Conservation (phyloP, 2,888 invertebrate species). For the Dynastes hyllus region DNA sequence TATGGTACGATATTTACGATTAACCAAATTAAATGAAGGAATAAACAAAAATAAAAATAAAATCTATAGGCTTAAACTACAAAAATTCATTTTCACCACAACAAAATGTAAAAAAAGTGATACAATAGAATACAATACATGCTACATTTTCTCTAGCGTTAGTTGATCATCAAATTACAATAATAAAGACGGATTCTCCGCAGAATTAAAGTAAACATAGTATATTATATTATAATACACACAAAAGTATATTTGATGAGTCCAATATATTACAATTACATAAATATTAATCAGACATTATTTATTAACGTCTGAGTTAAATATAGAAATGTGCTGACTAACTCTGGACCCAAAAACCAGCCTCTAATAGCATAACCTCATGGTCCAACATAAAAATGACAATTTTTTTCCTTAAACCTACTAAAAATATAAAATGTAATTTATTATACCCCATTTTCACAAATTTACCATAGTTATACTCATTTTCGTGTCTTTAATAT, state of each 20-base stretch:
- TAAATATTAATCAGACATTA: constrained; percentile 40
- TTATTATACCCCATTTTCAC: constrained; percentile 45
- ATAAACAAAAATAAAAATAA: not conserved
- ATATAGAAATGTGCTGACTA: constrained; percentile 61
- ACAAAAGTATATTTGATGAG: constrained; percentile 32
- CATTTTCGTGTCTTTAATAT: not conserved
- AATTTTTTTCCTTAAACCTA: constrained; percentile 52
- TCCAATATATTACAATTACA: constrained; percentile 46
- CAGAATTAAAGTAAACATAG: constrained; percentile 32
- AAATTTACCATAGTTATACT: constrained; percentile 23
- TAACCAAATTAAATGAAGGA: constrained; percentile 3
- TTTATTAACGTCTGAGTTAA: constrained; percentile 27
- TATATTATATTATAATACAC: constrained; percentile 37
- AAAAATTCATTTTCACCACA: not conserved
- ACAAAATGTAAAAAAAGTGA: not conserved
- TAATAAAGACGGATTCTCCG: constrained; percentile 7
- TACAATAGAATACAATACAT: not conserved
- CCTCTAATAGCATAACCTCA: constrained; percentile 61
- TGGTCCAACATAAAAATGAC: constrained; percentile 62
- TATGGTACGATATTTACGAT: not conserved
- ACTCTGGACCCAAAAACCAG: constrained; percentile 65
- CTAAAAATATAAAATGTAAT: constrained; percentile 44
- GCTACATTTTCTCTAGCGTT: constrained; percentile 18
- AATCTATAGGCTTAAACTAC: constrained; percentile 9
- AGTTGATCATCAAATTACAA: constrained; percentile 25